phyloP scores from a whole-genome alignment of 2,113 vertebrate genomes.

The Sminthopsis crassicaudata region DNA sequence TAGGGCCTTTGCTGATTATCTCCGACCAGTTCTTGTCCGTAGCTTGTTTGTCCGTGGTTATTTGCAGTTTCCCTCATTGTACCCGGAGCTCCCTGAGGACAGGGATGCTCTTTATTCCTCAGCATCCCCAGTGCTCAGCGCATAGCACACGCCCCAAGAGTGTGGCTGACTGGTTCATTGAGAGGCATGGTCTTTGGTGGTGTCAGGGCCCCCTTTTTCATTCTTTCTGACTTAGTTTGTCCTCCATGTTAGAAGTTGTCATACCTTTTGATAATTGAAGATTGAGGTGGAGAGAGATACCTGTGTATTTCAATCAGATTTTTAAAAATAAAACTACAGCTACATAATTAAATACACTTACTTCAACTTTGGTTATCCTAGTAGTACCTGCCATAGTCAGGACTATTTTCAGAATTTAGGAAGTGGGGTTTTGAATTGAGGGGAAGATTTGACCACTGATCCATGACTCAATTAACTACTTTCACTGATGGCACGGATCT shows the following conservation, averaged over 20 bases:
- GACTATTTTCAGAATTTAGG: not conserved
- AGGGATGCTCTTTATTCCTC: not conserved
- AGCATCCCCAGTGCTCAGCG: not conserved
- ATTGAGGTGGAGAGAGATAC: not conserved
- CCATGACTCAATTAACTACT: not conserved
- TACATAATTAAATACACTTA: not conserved
- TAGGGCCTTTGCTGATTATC: not conserved
- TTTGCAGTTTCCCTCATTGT: not conserved
- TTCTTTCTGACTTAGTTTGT: not conserved
- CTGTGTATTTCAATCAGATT: not conserved
- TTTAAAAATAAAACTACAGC: too few relatives aligned
- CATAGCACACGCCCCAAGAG: not conserved
- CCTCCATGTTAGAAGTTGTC: not conserved
- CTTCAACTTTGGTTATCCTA: not conserved
- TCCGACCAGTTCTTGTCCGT: fast-evolving
- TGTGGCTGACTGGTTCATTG: not conserved
- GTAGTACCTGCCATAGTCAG: not conserved
- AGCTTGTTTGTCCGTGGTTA: not conserved
- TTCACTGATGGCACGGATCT: not conserved
- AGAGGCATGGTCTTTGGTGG: not conserved
- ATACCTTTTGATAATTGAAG: not conserved
- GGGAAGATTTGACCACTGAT: not conserved
- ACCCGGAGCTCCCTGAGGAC: not conserved
- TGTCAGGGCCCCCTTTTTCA: not conserved
- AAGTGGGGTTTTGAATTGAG: not conserved